Evolutionary conservation across 35 echinoderm and acorn worm species (phyloP).

Genomic region (Apostichopus parvimensis): DNA sequence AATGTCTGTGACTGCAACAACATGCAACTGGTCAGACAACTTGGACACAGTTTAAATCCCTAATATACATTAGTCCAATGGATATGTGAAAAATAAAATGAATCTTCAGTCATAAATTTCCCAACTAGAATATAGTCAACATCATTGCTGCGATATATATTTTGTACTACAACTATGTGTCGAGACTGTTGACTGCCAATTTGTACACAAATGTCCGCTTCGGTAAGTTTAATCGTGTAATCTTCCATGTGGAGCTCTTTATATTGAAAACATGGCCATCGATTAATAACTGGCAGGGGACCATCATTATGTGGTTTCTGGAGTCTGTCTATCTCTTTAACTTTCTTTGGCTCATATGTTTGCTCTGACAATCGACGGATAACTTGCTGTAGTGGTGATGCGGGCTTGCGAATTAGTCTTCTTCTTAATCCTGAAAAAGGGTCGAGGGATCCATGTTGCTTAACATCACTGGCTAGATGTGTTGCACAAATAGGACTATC

Average conservation of each 20-base stretch:
- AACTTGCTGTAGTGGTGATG: constrained; percentile 62
- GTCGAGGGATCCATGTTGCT: constrained; percentile 46
- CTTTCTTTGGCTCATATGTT: background rate
- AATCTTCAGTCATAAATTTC: background rate
- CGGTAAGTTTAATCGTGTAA: background rate
- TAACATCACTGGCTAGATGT: too few species aligned
- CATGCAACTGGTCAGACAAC: background rate
- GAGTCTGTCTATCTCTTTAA: background rate
- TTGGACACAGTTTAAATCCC: constrained; percentile 36
- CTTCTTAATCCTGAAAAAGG: constrained; percentile 66
- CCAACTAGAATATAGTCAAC: constrained; percentile 5
- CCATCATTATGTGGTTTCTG: constrained; percentile 17
- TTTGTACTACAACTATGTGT: constrained; percentile 13
- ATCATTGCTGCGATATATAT: constrained; percentile 18
- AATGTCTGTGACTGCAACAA: background rate
- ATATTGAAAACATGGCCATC: constrained; percentile 38
- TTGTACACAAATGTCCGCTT: constrained; percentile 38
- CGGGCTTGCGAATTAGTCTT: constrained; percentile 62
- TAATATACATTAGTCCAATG: constrained; percentile 20
- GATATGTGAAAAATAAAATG: constrained; percentile 30
- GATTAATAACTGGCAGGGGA: constrained; percentile 12
- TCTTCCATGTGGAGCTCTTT: constrained; percentile 29
- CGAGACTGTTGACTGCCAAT: background rate
- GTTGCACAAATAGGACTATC: background rate
- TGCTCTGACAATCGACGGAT: constrained; percentile 52